Percentiles rank a stretch among this genome's conserved stretches.
Evolutionary conservation across 2,113 vertebrate species (phyloP).

Genomic region (Dunckerocampus dactyliophorus): DNA sequence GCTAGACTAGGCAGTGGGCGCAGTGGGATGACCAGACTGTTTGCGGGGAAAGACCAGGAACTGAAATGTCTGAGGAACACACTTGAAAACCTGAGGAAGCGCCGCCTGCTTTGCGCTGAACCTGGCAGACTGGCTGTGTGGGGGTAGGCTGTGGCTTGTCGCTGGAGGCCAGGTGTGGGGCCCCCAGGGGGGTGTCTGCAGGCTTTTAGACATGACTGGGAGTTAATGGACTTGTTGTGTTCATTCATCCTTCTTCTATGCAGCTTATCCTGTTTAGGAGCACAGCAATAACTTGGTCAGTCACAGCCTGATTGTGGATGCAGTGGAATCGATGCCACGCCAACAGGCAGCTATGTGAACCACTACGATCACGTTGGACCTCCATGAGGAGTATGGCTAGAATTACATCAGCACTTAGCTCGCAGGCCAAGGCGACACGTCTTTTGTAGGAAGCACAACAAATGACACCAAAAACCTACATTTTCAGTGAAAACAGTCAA

Average conservation of each 20-base stretch:
- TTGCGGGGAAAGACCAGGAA: conserved; percentile 1
- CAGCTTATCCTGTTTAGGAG: background rate
- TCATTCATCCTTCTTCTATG: background rate
- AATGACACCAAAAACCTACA: background rate
- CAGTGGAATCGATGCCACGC: too few species aligned
- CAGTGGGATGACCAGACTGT: background rate
- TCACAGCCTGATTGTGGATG: background rate
- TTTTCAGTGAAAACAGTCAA: background rate
- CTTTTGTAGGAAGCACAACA: background rate
- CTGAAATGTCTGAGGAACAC: conserved; percentile 1
- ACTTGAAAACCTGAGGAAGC: background rate
- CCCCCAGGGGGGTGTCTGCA: background rate
- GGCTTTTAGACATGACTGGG: background rate
- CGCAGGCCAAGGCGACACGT: too few species aligned
- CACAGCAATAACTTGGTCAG: background rate
- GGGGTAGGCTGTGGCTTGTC: background rate
- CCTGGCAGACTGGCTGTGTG: background rate
- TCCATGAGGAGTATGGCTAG: too few species aligned
- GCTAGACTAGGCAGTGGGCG: conserved; percentile 3
- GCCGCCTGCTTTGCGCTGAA: background rate
- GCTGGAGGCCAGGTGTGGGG: conserved; percentile 2
- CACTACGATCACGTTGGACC: too few species aligned
- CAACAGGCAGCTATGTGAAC: too few species aligned
- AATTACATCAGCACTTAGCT: too few species aligned
- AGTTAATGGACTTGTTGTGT: background rate